These are phyloP conservation scores for Serrognathus titanus DNA, from an alignment of 2,888 invertebrate genomes.

Conservation along the genomic window DNA sequence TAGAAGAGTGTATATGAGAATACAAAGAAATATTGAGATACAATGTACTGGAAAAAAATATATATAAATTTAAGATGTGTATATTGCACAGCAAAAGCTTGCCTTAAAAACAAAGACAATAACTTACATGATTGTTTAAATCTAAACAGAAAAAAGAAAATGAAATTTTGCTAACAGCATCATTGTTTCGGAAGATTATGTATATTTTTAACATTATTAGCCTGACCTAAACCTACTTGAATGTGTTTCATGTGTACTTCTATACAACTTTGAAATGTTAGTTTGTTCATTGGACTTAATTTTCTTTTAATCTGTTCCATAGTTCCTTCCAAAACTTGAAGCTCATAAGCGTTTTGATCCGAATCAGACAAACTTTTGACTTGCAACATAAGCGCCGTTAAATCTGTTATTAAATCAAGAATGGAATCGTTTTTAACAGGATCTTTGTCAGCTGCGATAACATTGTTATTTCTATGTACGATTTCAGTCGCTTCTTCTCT, in stretches of 20 bases:
- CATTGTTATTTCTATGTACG: conserved; percentile 68
- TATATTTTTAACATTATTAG: conserved; percentile 14
- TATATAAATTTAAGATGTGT: conserved; percentile 2
- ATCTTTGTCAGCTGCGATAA: conserved; percentile 56
- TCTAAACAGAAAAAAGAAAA: conserved; percentile 1
- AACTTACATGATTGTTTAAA: conserved; percentile 8
- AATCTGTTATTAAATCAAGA: conserved; percentile 76
- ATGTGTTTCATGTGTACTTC: conserved; percentile 91
- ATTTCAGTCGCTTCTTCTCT: conserved; percentile 79
- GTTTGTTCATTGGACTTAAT: conserved; percentile 70
- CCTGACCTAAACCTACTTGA: conserved; percentile 64
- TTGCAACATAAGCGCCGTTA: conserved; percentile 87
- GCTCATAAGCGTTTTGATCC: conserved; percentile 85
- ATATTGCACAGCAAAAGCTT: conserved; percentile 23
- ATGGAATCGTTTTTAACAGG: conserved; percentile 56
- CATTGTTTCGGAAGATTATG: conserved; percentile 13
- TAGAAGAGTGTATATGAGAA: not conserved
- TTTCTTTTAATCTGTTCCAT: conserved; percentile 84
- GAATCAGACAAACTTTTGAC: conserved; percentile 74
- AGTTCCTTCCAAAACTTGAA: conserved; percentile 86
- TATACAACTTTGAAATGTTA: conserved; percentile 80
- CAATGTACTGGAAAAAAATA: not conserved
- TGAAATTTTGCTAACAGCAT: conserved; percentile 2
- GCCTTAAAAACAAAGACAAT: conserved; percentile 13
- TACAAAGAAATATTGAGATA: too few species aligned